Base-by-base conservation (phyloP, 1,140 invertebrate genomes). In the Musca vetustissima region DNA sequence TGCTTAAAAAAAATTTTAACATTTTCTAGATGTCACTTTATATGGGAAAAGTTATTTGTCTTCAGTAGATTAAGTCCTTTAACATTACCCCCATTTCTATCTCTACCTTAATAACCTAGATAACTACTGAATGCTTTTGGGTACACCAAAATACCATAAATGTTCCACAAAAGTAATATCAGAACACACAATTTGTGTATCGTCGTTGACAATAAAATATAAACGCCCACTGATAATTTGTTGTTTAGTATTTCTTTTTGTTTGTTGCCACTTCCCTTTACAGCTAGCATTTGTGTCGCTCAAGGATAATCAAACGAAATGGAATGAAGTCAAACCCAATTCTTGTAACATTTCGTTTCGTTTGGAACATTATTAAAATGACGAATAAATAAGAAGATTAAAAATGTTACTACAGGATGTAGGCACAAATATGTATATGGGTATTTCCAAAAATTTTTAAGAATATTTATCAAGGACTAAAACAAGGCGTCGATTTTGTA, bases 301-400 rank as follows among this genome's bases (percentile, higher is more conserved):
- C 24, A 7, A 28, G 28, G 55, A 59, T 59, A 59, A 59, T 14
- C 55, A 32, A 59, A n/a, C n/a, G n/a, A n/a, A n/a, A n/a, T n/a
- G n/a, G n/a, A n/a, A n/a, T n/a, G n/a, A n/a, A 59, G 28, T 14
- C 55, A 24, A 59, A 59, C 55, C 55, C 55, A 59, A 59, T 59
- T 32, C 55, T 32, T 59, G 55, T 59, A 6, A 28, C 15, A 28
- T 7, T 43, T 3, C 17, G 25, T 59, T 28, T 28, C 25, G 21
- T 17, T 52, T 19, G 1, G n/a, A 21, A 52, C 17, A 19, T 9
- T 17, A 52, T 19, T 19, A 52, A 52, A 52, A 52, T 19, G 7
- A 11, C 9, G 6, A 21, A 1, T 1, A 52, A 13, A 52, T 11
- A 32, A 17, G 24, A 32, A 28, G 24, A 32, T n/a, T 59, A 59